Conservation (phyloP, 2,888 invertebrate species). For the Acrobasis consociella region DNA sequence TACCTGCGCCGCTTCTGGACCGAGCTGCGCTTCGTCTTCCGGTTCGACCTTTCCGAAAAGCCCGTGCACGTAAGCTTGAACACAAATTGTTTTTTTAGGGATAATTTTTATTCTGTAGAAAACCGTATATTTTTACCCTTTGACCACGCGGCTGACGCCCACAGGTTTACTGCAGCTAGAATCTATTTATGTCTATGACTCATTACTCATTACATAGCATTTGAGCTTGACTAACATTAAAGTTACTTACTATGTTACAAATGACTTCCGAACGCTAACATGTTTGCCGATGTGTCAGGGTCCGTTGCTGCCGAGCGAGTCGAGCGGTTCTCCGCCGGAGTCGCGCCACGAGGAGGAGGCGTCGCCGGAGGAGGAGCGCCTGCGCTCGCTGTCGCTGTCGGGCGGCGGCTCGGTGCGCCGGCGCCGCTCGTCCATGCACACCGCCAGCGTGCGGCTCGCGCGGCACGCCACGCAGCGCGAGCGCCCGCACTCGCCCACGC, state of each 20-base stretch:
- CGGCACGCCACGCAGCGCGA: conserved; percentile 45
- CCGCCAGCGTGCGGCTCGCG: conserved; percentile 65
- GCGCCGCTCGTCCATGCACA: conserved; percentile 69
- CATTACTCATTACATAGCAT: too few relatives aligned
- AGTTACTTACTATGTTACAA: too few relatives aligned
- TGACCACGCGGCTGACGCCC: too few relatives aligned
- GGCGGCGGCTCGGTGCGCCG: conserved; percentile 39
- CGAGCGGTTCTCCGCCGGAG: conserved; percentile 34
- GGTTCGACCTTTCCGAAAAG: conserved; percentile 64
- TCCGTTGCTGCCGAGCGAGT: conserved; percentile 13
- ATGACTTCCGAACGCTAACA: not conserved
- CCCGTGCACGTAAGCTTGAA: conserved; percentile 51
- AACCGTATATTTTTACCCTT: too few relatives aligned
- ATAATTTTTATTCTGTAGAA: too few relatives aligned
- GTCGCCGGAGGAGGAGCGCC: conserved; percentile 27
- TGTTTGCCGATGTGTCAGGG: not conserved
- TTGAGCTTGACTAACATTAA: too few relatives aligned
- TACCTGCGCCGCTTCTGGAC: conserved; percentile 52
- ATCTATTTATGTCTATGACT: too few relatives aligned
- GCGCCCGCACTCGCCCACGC: conserved; percentile 30
- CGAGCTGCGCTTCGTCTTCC: conserved; percentile 71
- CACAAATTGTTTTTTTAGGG: too few relatives aligned
- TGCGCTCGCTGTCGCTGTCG: conserved; percentile 32
- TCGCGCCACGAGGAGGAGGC: conserved; percentile 25
- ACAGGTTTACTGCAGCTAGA: too few relatives aligned